phyloP scores from a whole-genome alignment of 2,113 vertebrate genomes.

The Hydrochoerus hydrochaeris region DNA sequence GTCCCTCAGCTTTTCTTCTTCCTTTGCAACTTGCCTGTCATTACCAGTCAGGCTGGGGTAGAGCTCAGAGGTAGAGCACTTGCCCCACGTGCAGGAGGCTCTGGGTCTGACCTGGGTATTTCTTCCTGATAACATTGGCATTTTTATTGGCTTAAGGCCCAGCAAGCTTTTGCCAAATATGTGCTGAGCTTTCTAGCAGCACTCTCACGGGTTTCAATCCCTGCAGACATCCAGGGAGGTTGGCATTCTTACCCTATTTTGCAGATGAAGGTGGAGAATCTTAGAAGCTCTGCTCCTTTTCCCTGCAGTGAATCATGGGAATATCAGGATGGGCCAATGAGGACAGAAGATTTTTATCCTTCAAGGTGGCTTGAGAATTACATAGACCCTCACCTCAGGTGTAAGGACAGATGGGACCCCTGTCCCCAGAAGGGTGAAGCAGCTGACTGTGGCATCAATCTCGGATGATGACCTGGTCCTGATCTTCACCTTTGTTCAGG shows the following conservation, averaged over 20 bases:
- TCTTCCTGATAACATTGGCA: background rate
- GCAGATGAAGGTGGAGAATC: background rate
- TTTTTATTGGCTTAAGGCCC: background rate
- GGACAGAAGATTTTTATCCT: background rate
- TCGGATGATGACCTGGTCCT: background rate
- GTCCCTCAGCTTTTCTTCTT: background rate
- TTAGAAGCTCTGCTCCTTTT: background rate
- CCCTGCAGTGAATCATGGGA: background rate
- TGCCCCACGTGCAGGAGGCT: background rate
- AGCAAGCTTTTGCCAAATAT: background rate
- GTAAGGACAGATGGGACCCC: background rate
- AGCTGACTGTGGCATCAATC: background rate
- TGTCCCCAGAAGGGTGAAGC: background rate
- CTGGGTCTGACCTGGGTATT: background rate
- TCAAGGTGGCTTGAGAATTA: background rate
- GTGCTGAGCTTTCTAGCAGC: background rate
- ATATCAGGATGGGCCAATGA: background rate
- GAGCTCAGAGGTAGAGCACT: background rate
- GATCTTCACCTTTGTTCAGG: background rate
- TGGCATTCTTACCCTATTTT: background rate
- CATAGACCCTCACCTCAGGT: background rate
- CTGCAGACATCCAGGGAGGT: background rate
- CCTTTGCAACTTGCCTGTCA: background rate
- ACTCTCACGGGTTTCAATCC: background rate
- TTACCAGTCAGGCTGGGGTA: background rate